Percentiles rank a stretch among this genome's conserved stretches.
These are phyloP conservation scores for Chymomyza procnemis DNA, from an alignment of 2,888 invertebrate species.

Conservation along the genomic window DNA sequence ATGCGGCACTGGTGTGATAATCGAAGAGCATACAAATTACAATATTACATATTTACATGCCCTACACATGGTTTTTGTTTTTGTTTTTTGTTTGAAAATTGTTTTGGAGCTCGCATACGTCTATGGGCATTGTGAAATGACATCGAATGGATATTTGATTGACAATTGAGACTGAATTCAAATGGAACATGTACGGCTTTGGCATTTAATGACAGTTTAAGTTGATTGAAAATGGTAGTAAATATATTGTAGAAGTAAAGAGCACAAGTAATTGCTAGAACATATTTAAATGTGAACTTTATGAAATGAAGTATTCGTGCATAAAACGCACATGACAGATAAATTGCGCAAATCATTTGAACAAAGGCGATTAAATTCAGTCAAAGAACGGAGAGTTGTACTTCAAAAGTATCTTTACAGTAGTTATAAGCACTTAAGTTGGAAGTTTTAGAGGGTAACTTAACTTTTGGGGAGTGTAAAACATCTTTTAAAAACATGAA, in stretches of 20 bases:
- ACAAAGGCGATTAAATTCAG: background rate
- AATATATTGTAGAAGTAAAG: background rate
- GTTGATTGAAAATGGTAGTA: background rate
- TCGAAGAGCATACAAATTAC: background rate
- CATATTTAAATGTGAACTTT: background rate
- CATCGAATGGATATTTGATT: conserved; percentile 51
- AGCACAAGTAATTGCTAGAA: background rate
- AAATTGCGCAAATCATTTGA: conserved; percentile 16
- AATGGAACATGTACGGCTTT: background rate
- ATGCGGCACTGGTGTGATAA: conserved; percentile 21
- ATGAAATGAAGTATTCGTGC: background rate
- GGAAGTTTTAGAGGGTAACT: no score
- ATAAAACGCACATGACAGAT: conserved; percentile 20
- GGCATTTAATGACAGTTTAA: conserved; percentile 35
- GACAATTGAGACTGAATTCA: conserved; percentile 28
- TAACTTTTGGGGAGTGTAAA: no score
- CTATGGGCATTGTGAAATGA: conserved; percentile 51
- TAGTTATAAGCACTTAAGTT: no score
- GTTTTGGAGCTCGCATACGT: conserved; percentile 4
- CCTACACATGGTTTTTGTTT: background rate
- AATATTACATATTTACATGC: conserved; percentile 2
- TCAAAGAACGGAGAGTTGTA: no score
- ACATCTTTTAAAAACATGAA: no score
- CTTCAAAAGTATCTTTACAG: no score
- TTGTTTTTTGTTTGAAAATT: background rate